Percentiles rank a stretch among this genome's conserved stretches.
phyloP scores from a whole-genome alignment of 2,797 vertebrate genomes.

The Crypturellus tataupa region DNA sequence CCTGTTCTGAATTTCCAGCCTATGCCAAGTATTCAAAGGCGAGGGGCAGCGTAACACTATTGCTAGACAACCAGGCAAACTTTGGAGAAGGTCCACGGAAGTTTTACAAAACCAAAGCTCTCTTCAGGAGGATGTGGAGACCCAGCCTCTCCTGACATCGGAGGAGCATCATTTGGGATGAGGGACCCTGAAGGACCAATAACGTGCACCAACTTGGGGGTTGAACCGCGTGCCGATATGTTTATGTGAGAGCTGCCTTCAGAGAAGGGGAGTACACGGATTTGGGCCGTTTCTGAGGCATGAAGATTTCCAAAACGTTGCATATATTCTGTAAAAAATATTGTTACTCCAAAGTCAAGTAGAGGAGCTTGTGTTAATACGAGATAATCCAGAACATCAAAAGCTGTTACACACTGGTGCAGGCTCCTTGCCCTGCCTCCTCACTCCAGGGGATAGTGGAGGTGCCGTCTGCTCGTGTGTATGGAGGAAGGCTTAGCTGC shows the following conservation, averaged over 20 bases:
- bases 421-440: neutral
- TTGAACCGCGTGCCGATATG: neutral
- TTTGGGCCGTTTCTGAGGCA: neutral
- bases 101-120: neutral
- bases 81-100: neutral
- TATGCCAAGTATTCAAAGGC: neutral
- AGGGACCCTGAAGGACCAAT: neutral
- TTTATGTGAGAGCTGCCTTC: neutral
- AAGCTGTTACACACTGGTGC: neutral
- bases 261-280: rapidly evolving
- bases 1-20: neutral
- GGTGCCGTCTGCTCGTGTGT: neutral
- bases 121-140: neutral
- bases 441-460: neutral
- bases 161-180: rapidly evolving
- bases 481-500: neutral
- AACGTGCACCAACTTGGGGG: rapidly evolving
- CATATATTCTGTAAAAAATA: neutral
- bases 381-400: neutral
- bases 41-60: neutral
- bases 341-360: neutral
- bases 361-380: neutral
- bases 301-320: neutral
- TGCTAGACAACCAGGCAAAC: neutral
- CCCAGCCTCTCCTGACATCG: neutral